Evolutionary conservation across 2,113 vertebrate genomes (phyloP), one percentile per base, ranked within the genome.

Genomic region (Melospiza georgiana): DNA sequence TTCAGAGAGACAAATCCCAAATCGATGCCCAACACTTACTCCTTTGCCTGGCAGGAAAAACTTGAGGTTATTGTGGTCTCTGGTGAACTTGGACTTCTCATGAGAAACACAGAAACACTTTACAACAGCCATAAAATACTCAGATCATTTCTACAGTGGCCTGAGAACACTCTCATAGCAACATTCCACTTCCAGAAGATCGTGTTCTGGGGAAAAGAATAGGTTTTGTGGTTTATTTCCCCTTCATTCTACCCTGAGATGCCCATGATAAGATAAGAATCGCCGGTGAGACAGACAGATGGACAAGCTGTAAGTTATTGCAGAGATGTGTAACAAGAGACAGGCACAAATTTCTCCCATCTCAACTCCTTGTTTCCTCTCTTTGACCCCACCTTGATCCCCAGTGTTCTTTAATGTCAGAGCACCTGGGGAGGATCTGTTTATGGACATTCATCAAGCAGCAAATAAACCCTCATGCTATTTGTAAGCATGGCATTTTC

Each of bases 401-500:
- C 31, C 6, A 1, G 73, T 33, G 49, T 25, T 91, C 75, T 87
- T 67, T 78, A 84, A 68, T n/a, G 30, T 57, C 79, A 92, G 59
- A 48, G 63, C 73, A 86, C 44, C 10, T 15, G 0, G 61, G 85
- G 77, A 92, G 71, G 92, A 82, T 89, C 74, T 95, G 73, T 92
- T 94, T 88, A 74, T 61, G 65, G 85, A 88, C 94, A 74, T 96
- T 84, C 82, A 88, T 94, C 94, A 96, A 80, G 73, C 66, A 90
- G 69, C 73, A 96, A 92, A 93, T 96, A 96, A 94, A 92, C 65
- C 16, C 37, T 81, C 21, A 10, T 43, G 31, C n/a, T 96, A 71
- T 94, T 93, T 89, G 80, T 93, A 93, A 95, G 90, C 49, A 18
- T 79, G 92, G 90, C 84, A 89, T 96, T 96, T 97, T 89, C 90